These are phyloP conservation scores for Artemia franciscana DNA, from an alignment of 1,140 invertebrate genomes.

Conservation along the genomic window DNA sequence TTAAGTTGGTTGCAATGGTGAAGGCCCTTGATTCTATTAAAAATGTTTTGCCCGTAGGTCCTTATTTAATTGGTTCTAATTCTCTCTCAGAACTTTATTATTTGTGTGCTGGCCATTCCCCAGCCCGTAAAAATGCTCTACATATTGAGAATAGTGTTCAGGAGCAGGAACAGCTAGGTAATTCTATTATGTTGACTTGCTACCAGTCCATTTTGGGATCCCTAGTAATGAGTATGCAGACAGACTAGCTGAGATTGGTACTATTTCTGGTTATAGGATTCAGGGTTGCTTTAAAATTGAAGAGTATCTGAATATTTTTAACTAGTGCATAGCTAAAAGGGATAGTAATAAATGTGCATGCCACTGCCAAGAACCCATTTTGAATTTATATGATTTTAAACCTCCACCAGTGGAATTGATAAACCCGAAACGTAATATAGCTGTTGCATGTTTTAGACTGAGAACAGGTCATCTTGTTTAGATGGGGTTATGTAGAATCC, in stretches of 20 bases:
- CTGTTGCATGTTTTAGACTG: neutral
- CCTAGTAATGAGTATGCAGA: conserved; percentile 2
- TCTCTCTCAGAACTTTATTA: neutral
- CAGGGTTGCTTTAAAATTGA: neutral
- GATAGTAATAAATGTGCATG: neutral
- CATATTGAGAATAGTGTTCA: neutral
- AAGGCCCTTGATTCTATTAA: neutral
- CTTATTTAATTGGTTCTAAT: neutral
- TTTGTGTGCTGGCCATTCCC: neutral
- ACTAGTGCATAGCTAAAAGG: neutral
- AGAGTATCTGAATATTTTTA: neutral
- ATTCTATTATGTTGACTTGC: neutral
- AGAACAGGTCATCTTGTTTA: neutral
- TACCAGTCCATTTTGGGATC: neutral
- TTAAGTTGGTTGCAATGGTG: neutral
- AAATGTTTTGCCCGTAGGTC: neutral
- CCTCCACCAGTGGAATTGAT: neutral
- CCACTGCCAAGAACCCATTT: neutral
- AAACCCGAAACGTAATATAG: neutral
- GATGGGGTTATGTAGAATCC: neutral
- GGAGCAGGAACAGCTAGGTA: neutral
- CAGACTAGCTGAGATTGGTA: neutral
- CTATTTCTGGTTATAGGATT: neutral
- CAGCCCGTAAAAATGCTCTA: neutral
- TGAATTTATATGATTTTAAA: neutral